Evolutionary conservation across 2,888 invertebrate genomes (phyloP).

Genomic region (Eristalinus sepulchralis): DNA sequence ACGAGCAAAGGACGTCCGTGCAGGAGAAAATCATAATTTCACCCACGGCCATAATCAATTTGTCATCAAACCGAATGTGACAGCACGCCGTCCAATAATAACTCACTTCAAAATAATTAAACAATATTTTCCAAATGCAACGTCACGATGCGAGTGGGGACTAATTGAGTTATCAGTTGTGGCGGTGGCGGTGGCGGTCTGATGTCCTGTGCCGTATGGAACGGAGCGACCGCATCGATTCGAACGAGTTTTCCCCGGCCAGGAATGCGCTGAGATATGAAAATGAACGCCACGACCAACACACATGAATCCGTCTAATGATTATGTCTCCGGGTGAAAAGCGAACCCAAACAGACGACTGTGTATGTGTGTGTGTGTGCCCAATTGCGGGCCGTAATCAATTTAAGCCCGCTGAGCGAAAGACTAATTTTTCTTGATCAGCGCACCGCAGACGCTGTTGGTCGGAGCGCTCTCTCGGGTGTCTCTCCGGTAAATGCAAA

Average conservation of each 20-base stretch:
- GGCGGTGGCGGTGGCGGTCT: neutral
- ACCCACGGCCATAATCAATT: conserved; percentile 57
- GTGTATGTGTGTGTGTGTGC: conserved; percentile 35
- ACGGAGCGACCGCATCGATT: conserved; percentile 30
- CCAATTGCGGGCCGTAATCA: conserved; percentile 61
- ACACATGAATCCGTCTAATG: conserved; percentile 59
- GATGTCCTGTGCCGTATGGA: conserved; percentile 52
- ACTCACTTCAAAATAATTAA: conserved; percentile 58
- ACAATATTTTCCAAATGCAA: conserved; percentile 50
- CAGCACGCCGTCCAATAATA: conserved; percentile 42
- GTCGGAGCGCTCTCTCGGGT: neutral
- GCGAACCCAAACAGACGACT: conserved; percentile 46
- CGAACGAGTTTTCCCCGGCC: conserved; percentile 46
- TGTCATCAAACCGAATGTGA: conserved; percentile 55
- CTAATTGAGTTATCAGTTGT: conserved; percentile 67
- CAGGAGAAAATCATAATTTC: conserved; percentile 43
- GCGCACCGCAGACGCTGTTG: conserved; percentile 21
- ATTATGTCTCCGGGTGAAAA: conserved; percentile 66
- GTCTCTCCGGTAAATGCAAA: conserved; percentile 30
- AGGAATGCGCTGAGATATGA: conserved; percentile 38
- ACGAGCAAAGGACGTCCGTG: neutral
- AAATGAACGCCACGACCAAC: conserved; percentile 35
- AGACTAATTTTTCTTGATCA: conserved; percentile 67
- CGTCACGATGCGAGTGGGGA: conserved; percentile 34
- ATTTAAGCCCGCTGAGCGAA: conserved; percentile 63